Conservation (phyloP, 1,140 invertebrate species). For the Dryas iulia region DNA sequence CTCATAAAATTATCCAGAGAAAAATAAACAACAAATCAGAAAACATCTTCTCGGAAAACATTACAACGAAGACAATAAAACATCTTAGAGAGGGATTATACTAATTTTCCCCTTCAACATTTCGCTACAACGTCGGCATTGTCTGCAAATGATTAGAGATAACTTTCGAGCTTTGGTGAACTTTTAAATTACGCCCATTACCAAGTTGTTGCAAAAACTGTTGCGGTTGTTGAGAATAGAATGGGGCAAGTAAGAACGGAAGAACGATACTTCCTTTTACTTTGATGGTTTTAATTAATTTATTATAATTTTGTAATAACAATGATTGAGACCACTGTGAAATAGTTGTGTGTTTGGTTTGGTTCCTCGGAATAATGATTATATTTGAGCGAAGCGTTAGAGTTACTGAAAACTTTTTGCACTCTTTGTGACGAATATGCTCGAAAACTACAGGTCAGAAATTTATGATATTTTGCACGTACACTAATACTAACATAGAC, state of each 20-base stretch:
- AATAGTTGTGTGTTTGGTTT: no score
- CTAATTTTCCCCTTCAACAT: constrained; percentile 26
- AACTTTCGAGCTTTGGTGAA: constrained; percentile 14
- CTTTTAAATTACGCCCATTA: constrained; percentile 18
- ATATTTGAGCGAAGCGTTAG: no score
- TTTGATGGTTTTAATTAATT: neutral
- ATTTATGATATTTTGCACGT: no score
- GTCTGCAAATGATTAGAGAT: constrained; percentile 16
- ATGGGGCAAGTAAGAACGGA: neutral
- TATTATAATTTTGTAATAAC: no score
- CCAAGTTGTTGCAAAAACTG: constrained; percentile 10
- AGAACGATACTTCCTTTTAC: neutral
- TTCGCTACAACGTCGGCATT: constrained; percentile 9
- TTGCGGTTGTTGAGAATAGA: neutral
- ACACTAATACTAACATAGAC: no score
- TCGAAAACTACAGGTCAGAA: no score
- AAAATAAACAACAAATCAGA: neutral
- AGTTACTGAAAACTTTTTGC: no score
- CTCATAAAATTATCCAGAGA: neutral
- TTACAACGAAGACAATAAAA: constrained; percentile 19
- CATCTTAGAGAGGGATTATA: constrained; percentile 18
- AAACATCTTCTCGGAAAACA: neutral
- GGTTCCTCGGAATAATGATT: no score
- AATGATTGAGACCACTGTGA: no score
- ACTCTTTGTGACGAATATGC: no score